These are phyloP conservation scores for Remorina albescens DNA, from an alignment of 2,797 vertebrate genomes.

Conservation along the genomic window DNA sequence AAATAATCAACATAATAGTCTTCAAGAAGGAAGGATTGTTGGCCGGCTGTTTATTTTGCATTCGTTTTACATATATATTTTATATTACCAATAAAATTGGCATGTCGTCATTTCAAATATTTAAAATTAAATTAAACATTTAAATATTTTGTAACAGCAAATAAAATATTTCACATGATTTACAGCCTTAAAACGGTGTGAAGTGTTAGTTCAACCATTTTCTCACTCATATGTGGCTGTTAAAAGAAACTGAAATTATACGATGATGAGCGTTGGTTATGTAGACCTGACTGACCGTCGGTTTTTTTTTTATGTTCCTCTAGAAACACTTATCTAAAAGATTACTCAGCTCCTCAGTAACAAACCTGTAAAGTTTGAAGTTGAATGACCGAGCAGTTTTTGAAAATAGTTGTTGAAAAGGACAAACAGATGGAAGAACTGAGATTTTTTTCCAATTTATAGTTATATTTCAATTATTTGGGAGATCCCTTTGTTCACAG, in stretches of 20 bases:
- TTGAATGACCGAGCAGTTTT: no score
- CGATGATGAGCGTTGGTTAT: neutral
- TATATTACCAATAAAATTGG: neutral
- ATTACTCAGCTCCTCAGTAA: neutral
- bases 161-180: neutral
- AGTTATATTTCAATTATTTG: slow-evolving; percentile 17
- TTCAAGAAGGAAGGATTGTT: neutral
- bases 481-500: slow-evolving; percentile 21
- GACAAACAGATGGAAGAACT: neutral
- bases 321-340: no score
- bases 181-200: neutral
- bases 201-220: neutral
- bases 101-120: neutral
- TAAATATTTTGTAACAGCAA: no score
- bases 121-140: no score
- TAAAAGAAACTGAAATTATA: neutral
- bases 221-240: neutral
- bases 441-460: no score
- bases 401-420: no score
- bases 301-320: no score
- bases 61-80: neutral
- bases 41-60: neutral
- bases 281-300: no score
- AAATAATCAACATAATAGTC: neutral
- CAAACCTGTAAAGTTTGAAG: neutral